Base-by-base conservation (phyloP, 2,113 vertebrate species). In the Leucopternis melanops region DNA sequence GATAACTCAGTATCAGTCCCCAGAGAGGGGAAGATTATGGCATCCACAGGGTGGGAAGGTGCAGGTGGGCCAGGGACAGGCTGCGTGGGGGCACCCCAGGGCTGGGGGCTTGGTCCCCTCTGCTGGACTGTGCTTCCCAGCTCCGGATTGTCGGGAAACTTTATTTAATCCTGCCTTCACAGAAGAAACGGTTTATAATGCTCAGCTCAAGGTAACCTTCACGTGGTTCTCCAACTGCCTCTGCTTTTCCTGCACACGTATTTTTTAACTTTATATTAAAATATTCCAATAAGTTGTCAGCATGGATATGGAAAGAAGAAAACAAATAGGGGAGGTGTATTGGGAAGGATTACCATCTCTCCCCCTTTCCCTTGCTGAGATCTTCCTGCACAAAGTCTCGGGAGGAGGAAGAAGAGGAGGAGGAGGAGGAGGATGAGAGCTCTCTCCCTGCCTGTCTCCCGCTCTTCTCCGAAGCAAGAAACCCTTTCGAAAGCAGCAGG, bases 181-280 rank as follows among this genome's bases (percentile, higher is more conserved):
- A 3, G 36, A 40, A 73, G 25, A 75, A 65, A 38, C 0, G 9
- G 5, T 88, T 74, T 66, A 2, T 3, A 67, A 57, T 1, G 36
- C 83, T 79, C 42, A 31, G 86, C 91, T 96, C 92, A 96, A 97
- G 96, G 96, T 97, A 96, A 96, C 96, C 96, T 97, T 96, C 96
- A 87, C 3, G 2, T 16, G 1, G 5, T 11, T 79, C 83, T 77
- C 81, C 67, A 4, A 2, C 25, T 8, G 73, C 81, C 71, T 79
- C 80, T 10, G 71, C 92, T 49, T 52, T 15, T 32, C 52, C 80
- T 6, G 34, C 58, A 32, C 13, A 0, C 8, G 0, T 10, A 13
- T 44, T 44, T 23, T 22, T 31, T 34, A 81, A 73, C 66, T 92
- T 85, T 26, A 8, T 8, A 70, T 47, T 52, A 10, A 78, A 88